These are phyloP conservation scores for Lasioglossum vierecki DNA, from an alignment of 2,888 invertebrate species.

Conservation along the genomic window DNA sequence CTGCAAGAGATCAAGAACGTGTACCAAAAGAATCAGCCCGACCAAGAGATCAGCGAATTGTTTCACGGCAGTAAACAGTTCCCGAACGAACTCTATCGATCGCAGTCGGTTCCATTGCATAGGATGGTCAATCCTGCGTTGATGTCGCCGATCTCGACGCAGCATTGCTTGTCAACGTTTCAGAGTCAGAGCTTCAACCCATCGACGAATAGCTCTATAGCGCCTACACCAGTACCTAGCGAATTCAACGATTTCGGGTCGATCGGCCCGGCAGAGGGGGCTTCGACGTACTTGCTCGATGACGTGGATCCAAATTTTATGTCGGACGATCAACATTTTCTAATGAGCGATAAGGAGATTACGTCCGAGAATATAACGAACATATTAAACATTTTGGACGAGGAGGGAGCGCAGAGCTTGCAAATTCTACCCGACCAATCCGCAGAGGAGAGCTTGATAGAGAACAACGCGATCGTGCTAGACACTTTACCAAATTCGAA, in stretches of 20 bases:
- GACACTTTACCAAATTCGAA: constrained; percentile 72
- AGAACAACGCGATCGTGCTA: constrained; percentile 69
- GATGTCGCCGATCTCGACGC: constrained; percentile 82
- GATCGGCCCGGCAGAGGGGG: constrained; percentile 86
- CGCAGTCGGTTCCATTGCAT: constrained; percentile 92
- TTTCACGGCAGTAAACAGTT: constrained; percentile 86
- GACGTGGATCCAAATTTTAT: constrained; percentile 80
- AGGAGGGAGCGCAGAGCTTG: constrained; percentile 73
- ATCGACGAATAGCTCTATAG: constrained; percentile 88
- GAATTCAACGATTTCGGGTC: constrained; percentile 90
- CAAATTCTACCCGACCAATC: constrained; percentile 74
- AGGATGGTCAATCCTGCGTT: constrained; percentile 84
- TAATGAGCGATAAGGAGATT: constrained; percentile 81
- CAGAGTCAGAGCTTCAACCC: constrained; percentile 78
- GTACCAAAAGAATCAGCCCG: constrained; percentile 76
- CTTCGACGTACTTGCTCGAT: constrained; percentile 82
- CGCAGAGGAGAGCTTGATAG: constrained; percentile 66
- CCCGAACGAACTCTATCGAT: constrained; percentile 85
- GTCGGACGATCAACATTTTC: constrained; percentile 77
- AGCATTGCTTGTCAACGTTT: constrained; percentile 74
- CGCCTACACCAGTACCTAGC: constrained; percentile 89
- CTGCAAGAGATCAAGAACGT: constrained; percentile 78
- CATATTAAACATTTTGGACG: constrained; percentile 87
- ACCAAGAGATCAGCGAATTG: constrained; percentile 87
- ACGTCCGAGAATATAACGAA: constrained; percentile 88